Percentiles rank a stretch among this genome's conserved stretches.
phyloP scores from a whole-genome alignment of 2,797 vertebrate genomes.

The Neomorphus geoffroyi region DNA sequence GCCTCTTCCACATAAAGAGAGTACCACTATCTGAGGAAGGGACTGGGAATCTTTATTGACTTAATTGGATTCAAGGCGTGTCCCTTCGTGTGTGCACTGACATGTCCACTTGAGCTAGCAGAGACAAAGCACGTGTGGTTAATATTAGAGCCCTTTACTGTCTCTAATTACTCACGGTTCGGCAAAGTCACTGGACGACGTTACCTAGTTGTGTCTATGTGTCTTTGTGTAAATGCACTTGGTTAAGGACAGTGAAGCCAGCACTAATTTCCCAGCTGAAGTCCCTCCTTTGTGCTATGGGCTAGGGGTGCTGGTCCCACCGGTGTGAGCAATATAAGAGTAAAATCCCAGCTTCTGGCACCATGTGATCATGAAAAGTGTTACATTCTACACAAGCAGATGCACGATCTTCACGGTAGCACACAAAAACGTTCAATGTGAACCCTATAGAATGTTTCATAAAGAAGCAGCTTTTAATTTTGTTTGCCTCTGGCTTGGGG shows the following conservation, averaged over 20 bases:
- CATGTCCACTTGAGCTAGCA: not conserved
- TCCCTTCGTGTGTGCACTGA: fast-evolving
- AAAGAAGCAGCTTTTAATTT: not conserved
- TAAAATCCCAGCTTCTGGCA: not conserved
- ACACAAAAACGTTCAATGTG: fast-evolving
- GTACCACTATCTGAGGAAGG: not conserved
- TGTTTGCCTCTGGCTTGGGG: not conserved
- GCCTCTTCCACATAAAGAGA: fast-evolving
- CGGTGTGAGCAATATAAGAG: not conserved
- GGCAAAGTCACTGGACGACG: not conserved
- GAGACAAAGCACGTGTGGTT: fast-evolving
- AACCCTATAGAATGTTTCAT: not conserved
- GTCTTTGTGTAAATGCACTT: not conserved
- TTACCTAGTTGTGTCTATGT: not conserved
- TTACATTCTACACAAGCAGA: not conserved
- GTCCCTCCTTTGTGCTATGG: not conserved
- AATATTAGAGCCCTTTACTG: not conserved
- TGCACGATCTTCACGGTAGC: not conserved
- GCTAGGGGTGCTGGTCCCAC: not conserved
- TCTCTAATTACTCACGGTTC: not conserved
- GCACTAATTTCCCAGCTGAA: not conserved
- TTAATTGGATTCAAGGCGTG: not conserved
- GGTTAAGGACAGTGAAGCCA: not conserved
- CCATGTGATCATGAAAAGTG: not conserved
- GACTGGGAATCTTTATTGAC: not conserved